Conservation (phyloP, 2,888 invertebrate genomes). For the Thymelicus acteon region DNA sequence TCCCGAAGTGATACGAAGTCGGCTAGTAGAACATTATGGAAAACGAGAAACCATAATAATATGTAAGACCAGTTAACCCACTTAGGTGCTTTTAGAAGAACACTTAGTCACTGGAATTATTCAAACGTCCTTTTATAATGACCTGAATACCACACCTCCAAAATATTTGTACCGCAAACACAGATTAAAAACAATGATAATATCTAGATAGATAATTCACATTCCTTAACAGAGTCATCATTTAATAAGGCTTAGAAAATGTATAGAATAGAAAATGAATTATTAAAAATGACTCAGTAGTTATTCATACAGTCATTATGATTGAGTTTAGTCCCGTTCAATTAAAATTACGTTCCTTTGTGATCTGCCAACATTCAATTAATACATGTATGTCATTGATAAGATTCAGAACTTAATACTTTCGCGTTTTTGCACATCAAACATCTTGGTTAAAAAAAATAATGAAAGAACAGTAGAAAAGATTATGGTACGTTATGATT, state of each 20-base stretch:
- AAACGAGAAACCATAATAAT: too few relatives aligned
- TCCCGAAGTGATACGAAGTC: too few relatives aligned
- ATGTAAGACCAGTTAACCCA: conserved; percentile 51
- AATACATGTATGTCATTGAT: background rate
- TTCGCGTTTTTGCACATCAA: background rate
- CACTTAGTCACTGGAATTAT: conserved; percentile 63
- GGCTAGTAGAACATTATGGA: too few relatives aligned
- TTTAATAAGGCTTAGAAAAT: conserved; percentile 14
- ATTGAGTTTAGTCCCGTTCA: conserved; percentile 11
- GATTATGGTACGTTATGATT: too few relatives aligned
- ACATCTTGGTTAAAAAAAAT: background rate
- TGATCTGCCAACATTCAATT: conserved; percentile 8
- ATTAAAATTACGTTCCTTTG: conserved; percentile 6
- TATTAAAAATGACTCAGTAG: conserved; percentile 23
- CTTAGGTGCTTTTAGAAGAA: conserved; percentile 53
- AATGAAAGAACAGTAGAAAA: background rate
- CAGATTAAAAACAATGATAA: conserved; percentile 21
- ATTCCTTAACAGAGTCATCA: conserved; percentile 7
- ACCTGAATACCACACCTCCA: conserved; percentile 58
- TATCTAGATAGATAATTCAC: conserved; percentile 25
- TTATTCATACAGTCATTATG: conserved; percentile 8
- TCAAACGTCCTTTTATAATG: conserved; percentile 56
- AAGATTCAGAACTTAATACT: background rate
- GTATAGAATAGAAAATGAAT: conserved; percentile 17
- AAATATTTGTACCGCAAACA: conserved; percentile 64